Conservation (phyloP, 2,113 vertebrate genomes). For the Rhombomys opimus region DNA sequence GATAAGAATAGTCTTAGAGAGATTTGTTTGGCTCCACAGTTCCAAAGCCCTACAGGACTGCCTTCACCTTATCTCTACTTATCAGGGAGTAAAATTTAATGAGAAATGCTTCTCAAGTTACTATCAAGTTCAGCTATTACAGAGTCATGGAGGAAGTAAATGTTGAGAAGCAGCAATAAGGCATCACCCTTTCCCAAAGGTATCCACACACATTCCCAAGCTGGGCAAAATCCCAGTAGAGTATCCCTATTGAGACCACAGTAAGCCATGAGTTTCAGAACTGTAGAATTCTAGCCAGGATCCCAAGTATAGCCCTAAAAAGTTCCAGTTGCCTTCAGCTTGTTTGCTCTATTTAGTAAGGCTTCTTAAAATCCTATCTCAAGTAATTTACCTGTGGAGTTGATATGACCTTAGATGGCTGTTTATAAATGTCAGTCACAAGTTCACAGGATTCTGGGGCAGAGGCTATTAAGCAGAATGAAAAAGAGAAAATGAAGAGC, state of each 20-base stretch:
- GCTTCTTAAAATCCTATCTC: background rate
- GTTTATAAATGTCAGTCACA: background rate
- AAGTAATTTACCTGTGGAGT: background rate
- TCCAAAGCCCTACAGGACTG: background rate
- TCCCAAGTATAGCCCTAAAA: background rate
- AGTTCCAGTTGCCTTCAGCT: background rate
- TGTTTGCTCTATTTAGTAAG: background rate
- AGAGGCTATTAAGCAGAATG: background rate
- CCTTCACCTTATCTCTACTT: background rate
- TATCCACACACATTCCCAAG: background rate
- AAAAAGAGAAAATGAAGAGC: background rate
- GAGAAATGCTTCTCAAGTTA: constrained; percentile 16
- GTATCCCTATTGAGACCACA: background rate
- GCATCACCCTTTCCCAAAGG: background rate
- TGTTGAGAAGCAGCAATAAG: background rate
- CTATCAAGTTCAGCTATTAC: background rate
- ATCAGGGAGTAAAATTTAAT: background rate
- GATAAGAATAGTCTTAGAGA: background rate
- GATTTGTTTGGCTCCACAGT: background rate
- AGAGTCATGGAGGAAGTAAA: background rate
- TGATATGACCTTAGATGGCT: background rate
- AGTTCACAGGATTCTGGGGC: background rate
- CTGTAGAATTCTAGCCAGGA: background rate
- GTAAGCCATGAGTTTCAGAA: background rate
- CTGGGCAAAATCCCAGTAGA: background rate